Percentiles rank a stretch among this genome's conserved stretches.
Conservation (phyloP, 2,888 invertebrate genomes). For the Oxyteleia sp. region DNA sequence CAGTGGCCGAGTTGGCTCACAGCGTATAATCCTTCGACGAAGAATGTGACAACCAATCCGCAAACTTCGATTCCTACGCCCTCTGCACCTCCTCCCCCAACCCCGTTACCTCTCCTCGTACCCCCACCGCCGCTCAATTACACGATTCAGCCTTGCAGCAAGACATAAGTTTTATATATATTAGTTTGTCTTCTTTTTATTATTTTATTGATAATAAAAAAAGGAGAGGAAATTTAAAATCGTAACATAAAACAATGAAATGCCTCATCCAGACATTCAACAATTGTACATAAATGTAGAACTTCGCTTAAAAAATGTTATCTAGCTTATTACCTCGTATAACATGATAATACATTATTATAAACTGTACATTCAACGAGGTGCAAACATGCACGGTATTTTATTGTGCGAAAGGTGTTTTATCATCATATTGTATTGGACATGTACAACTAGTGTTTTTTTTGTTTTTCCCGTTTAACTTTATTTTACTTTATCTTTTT, state of each 20-base stretch:
- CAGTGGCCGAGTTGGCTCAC: slow-evolving; percentile 88
- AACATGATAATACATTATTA: too few species aligned
- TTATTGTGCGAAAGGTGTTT: too few species aligned
- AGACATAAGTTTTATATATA: slow-evolving; percentile 78
- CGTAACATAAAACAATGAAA: not conserved
- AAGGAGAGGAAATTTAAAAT: not conserved
- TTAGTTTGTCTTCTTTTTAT: slow-evolving; percentile 10
- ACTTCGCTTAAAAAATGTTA: slow-evolving; percentile 29
- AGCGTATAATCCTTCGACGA: slow-evolving; percentile 79
- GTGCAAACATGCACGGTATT: too few species aligned
- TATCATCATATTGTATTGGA: too few species aligned
- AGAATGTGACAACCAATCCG: slow-evolving; percentile 50
- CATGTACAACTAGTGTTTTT: too few species aligned
- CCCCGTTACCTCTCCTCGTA: slow-evolving; percentile 85
- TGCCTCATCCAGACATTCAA: slow-evolving; percentile 4
- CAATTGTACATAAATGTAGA: slow-evolving; percentile 60
- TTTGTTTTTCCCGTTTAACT: too few species aligned
- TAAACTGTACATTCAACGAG: slow-evolving; percentile 37
- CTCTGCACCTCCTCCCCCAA: slow-evolving; percentile 84
- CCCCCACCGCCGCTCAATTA: slow-evolving; percentile 85
- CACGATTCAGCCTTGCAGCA: slow-evolving; percentile 86
- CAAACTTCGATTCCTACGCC: slow-evolving; percentile 63
- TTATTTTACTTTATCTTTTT: too few species aligned
- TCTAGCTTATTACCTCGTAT: slow-evolving; percentile 9
- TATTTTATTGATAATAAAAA: not conserved